These are phyloP conservation scores for Spatulosminthurus flaviceps DNA, from an alignment of 2,888 invertebrate species.

Conservation along the genomic window DNA sequence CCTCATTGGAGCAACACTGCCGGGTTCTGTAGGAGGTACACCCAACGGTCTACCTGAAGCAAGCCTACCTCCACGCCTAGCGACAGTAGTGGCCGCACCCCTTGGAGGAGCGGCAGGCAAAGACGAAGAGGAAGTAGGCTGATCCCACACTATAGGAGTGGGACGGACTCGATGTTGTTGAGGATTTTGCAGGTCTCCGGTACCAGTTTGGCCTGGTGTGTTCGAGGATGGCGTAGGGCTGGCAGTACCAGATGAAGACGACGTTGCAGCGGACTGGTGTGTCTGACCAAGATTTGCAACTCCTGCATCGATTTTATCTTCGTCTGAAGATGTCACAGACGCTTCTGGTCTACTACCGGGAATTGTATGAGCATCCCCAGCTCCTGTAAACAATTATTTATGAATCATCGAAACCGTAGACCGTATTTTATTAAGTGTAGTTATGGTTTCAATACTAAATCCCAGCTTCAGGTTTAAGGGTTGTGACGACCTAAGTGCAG, in stretches of 20 bases:
- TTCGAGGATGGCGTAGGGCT: slow-evolving; percentile 59
- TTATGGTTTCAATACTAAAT: too few relatives aligned
- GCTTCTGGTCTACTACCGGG: slow-evolving; percentile 46
- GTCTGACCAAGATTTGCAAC: slow-evolving; percentile 37
- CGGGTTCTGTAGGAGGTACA: slow-evolving; percentile 24
- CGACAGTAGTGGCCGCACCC: slow-evolving; percentile 46
- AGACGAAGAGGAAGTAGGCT: slow-evolving; percentile 61
- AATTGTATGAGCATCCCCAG: slow-evolving; percentile 26
- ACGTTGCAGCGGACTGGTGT: slow-evolving; percentile 56
- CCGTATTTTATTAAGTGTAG: too few relatives aligned
- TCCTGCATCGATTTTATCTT: slow-evolving; percentile 57
- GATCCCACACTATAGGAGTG: slow-evolving; percentile 63
- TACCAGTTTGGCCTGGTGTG: slow-evolving; percentile 31
- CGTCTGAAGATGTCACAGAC: slow-evolving; percentile 62
- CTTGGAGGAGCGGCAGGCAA: slow-evolving; percentile 45
- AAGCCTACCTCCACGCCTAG: slow-evolving; percentile 47
- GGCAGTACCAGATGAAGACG: slow-evolving; percentile 57
- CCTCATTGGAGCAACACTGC: slow-evolving; percentile 21
- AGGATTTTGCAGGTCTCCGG: slow-evolving; percentile 46
- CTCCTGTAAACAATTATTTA: background rate
- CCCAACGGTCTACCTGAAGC: slow-evolving; percentile 1
- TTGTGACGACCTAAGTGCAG: too few relatives aligned
- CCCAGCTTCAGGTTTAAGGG: too few relatives aligned
- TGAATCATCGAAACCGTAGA: background rate
- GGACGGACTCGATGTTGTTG: slow-evolving; percentile 58